Conservation (phyloP, 2,113 vertebrate species). For the Hirundichthys speculiger region DNA sequence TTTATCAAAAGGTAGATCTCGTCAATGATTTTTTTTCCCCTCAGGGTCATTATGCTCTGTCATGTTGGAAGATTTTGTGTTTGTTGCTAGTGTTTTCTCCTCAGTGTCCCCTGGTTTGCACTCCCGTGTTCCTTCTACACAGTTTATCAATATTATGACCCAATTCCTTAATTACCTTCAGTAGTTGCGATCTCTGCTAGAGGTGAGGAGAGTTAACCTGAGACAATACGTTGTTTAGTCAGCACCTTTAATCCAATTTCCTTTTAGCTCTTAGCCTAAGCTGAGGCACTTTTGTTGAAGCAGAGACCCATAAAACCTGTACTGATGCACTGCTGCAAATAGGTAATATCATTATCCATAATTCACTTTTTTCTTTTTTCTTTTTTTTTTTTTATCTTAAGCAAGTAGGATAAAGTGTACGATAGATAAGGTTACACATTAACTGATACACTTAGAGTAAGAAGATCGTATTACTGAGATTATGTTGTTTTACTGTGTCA, state of each 20-base stretch:
- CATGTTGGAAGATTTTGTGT: no score
- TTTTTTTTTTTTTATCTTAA: constrained; percentile 1
- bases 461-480: constrained; percentile 33
- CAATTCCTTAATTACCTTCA: constrained; percentile 40
- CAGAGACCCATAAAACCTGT: constrained; percentile 49
- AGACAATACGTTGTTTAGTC: constrained; percentile 59
- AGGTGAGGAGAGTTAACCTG: constrained; percentile 53
- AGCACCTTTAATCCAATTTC: constrained; percentile 65
- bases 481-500: constrained; percentile 43
- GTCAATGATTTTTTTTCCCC: background rate
- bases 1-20: constrained; percentile 7
- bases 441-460: constrained; percentile 38
- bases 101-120: background rate
- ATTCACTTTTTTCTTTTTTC: constrained; percentile 30
- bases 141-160: constrained; percentile 60
- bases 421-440: constrained; percentile 26
- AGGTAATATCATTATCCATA: constrained; percentile 52
- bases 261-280: constrained; percentile 38
- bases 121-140: constrained; percentile 11
- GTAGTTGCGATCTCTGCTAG: constrained; percentile 26
- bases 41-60: no score
- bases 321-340: constrained; percentile 48
- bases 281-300: constrained; percentile 45
- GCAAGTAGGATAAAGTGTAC: constrained; percentile 28
- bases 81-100: no score